Percentiles rank a stretch among this genome's conserved stretches.
Conservation (phyloP, 2,797 vertebrate genomes). For the Bovichtus diacanthus region DNA sequence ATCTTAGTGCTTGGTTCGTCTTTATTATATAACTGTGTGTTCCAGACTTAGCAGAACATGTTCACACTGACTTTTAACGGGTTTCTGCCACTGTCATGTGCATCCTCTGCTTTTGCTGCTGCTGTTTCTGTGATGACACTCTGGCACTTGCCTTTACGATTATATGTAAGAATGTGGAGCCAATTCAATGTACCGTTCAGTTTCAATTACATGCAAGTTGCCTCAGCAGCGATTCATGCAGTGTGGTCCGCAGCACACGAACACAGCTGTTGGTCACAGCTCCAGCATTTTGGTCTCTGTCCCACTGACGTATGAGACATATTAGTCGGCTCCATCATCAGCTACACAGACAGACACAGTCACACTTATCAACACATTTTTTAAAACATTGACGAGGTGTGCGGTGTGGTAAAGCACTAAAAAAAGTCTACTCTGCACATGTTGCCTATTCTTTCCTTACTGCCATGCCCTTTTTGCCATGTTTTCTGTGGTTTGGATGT, state of each 20-base stretch:
- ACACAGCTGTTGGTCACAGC: not conserved
- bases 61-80: not conserved
- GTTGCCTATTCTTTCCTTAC: not conserved
- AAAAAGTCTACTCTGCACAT: not conserved
- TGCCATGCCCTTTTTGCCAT: not conserved
- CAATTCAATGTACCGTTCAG: not conserved
- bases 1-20: not conserved
- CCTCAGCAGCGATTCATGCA: not conserved
- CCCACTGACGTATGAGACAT: not conserved
- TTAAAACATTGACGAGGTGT: not conserved
- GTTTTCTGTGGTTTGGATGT: not conserved
- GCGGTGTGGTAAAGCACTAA: not conserved
- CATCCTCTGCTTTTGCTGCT: not conserved
- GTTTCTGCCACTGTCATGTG: not conserved
- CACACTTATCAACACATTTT: not conserved
- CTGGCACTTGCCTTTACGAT: not conserved
- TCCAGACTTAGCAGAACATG: not conserved
- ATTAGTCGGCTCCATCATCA: not conserved
- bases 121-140: not conserved
- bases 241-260: not conserved
- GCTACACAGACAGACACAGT: not conserved
- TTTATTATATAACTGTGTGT: not conserved
- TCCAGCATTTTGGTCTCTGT: not conserved
- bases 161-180: too few relatives aligned
- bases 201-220: not conserved